Percentiles rank a stretch among this genome's conserved stretches.
phyloP scores from a whole-genome alignment of 2,797 vertebrate genomes.

The Sibirionetta formosa region DNA sequence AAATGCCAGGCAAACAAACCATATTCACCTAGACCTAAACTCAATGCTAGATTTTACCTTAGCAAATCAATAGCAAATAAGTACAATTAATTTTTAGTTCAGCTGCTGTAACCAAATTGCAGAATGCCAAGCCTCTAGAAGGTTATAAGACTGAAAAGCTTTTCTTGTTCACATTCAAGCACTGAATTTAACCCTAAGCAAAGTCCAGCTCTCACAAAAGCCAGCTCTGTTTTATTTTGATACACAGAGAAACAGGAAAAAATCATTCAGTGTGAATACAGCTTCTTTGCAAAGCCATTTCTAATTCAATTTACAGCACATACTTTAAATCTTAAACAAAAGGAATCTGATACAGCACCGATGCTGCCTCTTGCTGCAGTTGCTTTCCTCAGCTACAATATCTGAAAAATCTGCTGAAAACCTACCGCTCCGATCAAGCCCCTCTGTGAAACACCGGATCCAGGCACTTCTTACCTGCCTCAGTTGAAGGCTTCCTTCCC shows the following conservation, averaged over 20 bases:
- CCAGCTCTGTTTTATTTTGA: slow-evolving; percentile 52
- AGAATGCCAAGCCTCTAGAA: slow-evolving; percentile 64
- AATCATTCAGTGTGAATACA: slow-evolving; percentile 60
- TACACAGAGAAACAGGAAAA: slow-evolving; percentile 16
- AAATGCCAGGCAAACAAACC: slow-evolving; percentile 70
- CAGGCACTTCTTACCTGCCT: slow-evolving; percentile 87
- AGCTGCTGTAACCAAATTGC: slow-evolving; percentile 60
- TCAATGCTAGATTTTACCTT: slow-evolving; percentile 46
- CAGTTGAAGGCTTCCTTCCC: slow-evolving; percentile 87
- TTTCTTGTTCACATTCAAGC: slow-evolving; percentile 34
- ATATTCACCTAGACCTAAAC: slow-evolving; percentile 66
- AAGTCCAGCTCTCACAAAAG: slow-evolving; percentile 79
- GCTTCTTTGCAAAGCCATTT: slow-evolving; percentile 70
- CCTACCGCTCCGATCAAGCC: slow-evolving; percentile 68
- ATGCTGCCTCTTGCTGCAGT: slow-evolving; percentile 73
- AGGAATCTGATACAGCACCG: slow-evolving; percentile 73
- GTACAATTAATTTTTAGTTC: slow-evolving; percentile 58
- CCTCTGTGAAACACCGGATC: slow-evolving; percentile 63
- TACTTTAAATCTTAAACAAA: slow-evolving; percentile 84
- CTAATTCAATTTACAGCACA: slow-evolving; percentile 77
- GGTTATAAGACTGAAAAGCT: slow-evolving; percentile 60
- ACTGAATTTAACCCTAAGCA: slow-evolving; percentile 67
- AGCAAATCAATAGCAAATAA: slow-evolving; percentile 63
- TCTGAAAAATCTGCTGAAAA: slow-evolving; percentile 43
- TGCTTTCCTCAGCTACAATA: slow-evolving; percentile 74